Base-by-base conservation (phyloP, 1,140 invertebrate species). In the Pseudomyrmex cubaensis region DNA sequence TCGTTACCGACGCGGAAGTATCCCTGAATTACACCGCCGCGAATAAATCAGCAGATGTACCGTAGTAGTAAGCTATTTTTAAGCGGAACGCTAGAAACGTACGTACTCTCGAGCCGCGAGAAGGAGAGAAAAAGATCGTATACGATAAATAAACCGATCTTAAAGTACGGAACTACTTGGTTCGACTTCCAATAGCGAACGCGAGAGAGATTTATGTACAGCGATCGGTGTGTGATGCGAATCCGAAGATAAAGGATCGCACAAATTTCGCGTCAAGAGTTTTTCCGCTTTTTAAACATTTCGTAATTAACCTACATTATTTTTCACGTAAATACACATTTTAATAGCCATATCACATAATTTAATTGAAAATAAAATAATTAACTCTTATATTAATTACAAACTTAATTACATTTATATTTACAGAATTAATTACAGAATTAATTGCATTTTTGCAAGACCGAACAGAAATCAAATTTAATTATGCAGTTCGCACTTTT, bases 1-100 rank as follows among this genome's bases (percentile, higher is more conserved):
- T 88, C 85, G 85, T 75, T 87, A 87, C 54, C 70, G 62, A 61
- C 50, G 63, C 63, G 76, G 76, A 80, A 80, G 76, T 80, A 80
- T 80, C 66, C 76, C 76, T 80, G 76, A 80, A 80, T 80, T 80
- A 80, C 12, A 35, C 76, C 66, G 76, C 64, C 54, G 76, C 76
- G 76, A 80, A 80, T 80, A 80, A 80, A 80, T 80, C 76, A 80
- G 76, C 66, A 17, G 64, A 78, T 46, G 54, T 66, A 70, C 66
- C 35, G 64, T 78, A 59, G 76, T 78, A 78, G 76, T 78, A 78
- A 78, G 76, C 76, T 78, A 78, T 78, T 78, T 78, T 78, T 78
- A 57, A 78, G 64, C 76, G 76, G 66, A 70, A 70, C 44, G 66
- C 50, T 54, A 22, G 48, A 70, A 70, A 52, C 50, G 67, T 15